Conservation (phyloP, 2,113 vertebrate species). For the Lonchura striata region DNA sequence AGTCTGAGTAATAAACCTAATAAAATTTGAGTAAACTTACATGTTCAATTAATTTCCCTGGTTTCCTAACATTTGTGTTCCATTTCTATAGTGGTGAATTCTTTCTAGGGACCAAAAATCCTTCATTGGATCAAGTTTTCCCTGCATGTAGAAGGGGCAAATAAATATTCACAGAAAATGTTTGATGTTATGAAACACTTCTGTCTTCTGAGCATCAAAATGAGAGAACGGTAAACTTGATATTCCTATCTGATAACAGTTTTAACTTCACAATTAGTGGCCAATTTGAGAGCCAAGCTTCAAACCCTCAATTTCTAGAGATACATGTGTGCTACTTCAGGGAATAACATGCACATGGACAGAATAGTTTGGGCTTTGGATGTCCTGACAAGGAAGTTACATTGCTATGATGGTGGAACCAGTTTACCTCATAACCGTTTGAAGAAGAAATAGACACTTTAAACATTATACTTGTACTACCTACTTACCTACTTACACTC, state of each 20-base stretch:
- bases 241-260: background rate
- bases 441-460: background rate
- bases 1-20: background rate
- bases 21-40: background rate
- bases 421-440: background rate
- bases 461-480: background rate
- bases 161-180: background rate
- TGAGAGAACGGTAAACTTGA: background rate
- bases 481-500: background rate
- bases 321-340: rapidly evolving
- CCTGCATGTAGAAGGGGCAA: background rate
- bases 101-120: background rate
- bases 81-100: background rate
- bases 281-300: background rate
- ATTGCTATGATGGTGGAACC: background rate
- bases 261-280: background rate
- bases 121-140: background rate
- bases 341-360: background rate
- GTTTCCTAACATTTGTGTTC: background rate
- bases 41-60: background rate
- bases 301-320: background rate
- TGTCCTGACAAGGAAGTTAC: background rate
- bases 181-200: background rate
- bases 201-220: background rate
- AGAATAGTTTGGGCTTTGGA: background rate